Percentiles rank a stretch among this genome's conserved stretches.
phyloP scores from a whole-genome alignment of 2,113 vertebrate genomes.

The Lophura nycthemera region DNA sequence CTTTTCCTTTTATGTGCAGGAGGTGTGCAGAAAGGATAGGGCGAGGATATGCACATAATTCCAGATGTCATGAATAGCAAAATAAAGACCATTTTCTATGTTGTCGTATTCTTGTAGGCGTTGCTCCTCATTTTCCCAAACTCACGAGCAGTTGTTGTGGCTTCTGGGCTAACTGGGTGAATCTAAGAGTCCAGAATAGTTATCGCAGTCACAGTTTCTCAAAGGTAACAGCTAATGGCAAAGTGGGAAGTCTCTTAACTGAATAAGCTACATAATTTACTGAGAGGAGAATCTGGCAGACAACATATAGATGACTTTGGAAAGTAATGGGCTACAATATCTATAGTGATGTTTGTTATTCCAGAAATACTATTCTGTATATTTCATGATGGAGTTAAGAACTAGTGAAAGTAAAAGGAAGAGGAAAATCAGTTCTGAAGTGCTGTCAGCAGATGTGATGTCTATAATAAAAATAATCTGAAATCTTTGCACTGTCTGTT shows the following conservation, averaged over 20 bases:
- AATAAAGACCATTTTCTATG: background rate
- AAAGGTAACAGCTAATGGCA: background rate
- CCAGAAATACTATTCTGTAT: background rate
- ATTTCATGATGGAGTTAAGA: background rate
- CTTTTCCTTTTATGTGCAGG: background rate
- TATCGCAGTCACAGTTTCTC: background rate
- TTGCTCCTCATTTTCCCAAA: background rate
- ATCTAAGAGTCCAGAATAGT: background rate
- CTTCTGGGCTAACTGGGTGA: background rate
- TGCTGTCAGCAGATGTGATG: background rate
- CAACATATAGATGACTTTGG: background rate
- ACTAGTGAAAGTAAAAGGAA: background rate
- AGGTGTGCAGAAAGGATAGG: background rate
- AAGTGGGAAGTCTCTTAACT: background rate
- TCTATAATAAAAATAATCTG: background rate
- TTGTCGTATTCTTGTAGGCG: background rate
- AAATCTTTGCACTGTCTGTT: background rate
- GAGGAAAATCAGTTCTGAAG: background rate
- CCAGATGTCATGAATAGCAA: background rate
- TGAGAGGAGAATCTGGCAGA: background rate
- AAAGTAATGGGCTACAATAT: background rate
- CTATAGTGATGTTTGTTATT: background rate
- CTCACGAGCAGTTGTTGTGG: background rate
- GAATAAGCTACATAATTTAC: background rate
- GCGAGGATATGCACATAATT: background rate